A percentile compares a stretch with the other conserved stretches of the same genome.
Evolutionary conservation across 2,797 vertebrate species (phyloP).

Genomic region (Thamnophis elegans): DNA sequence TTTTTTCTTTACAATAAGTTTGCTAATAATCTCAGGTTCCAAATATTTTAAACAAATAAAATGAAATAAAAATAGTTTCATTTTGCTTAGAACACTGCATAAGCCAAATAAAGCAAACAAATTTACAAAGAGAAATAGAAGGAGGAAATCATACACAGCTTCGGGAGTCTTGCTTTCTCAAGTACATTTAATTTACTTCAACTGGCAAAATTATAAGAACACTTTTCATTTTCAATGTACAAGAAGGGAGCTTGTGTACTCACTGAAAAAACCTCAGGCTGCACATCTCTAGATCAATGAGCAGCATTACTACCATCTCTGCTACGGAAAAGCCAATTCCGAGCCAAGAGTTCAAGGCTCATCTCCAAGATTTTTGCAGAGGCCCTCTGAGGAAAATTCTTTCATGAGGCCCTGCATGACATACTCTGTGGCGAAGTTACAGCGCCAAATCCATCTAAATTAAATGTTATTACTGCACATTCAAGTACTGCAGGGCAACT

Average conservation of each 20-base stretch:
- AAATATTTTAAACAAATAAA: not conserved
- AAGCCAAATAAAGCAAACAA: conserved; percentile 28
- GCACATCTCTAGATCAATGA: conserved; percentile 67
- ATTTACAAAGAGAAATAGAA: not conserved
- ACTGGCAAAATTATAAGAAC: conserved; percentile 57
- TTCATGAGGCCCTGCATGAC: conserved; percentile 49
- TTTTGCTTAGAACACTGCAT: not conserved
- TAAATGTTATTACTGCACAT: not conserved
- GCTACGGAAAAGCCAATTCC: conserved; percentile 67
- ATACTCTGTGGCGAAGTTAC: not conserved
- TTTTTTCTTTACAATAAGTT: not conserved
- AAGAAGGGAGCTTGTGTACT: conserved; percentile 61
- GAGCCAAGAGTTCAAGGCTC: conserved; percentile 69
- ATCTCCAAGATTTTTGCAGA: conserved; percentile 68
- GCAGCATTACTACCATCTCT: conserved; percentile 51
- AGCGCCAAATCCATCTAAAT: not conserved
- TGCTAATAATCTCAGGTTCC: not conserved
- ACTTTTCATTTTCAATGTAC: conserved; percentile 46
- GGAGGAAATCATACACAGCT: not conserved
- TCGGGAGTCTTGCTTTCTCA: not conserved
- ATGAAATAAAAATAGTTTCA: not conserved
- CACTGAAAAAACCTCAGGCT: conserved; percentile 38
- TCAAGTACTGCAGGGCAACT: not conserved
- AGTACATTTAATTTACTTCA: conserved; percentile 31
- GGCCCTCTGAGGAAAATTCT: conserved; percentile 69